Evolutionary conservation across 1,140 invertebrate species (phyloP).

Genomic region (Drosophila arizonae): DNA sequence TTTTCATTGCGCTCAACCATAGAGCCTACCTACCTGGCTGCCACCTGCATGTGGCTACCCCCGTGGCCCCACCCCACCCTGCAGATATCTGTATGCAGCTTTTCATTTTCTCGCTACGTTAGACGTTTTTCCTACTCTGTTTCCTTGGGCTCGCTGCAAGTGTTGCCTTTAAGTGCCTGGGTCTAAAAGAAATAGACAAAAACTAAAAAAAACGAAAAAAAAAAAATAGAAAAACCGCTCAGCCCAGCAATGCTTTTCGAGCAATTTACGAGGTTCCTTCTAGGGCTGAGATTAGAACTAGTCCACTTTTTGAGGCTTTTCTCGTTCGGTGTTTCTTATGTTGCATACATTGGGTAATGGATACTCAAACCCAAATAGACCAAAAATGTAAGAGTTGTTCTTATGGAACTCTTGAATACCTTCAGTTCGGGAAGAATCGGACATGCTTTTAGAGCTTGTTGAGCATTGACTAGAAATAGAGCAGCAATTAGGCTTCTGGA

Average conservation of each 20-base stretch:
- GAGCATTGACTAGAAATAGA: too few relatives aligned
- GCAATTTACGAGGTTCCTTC: conserved; percentile 1
- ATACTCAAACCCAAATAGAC: too few relatives aligned
- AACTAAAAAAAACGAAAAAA: conserved; percentile 8
- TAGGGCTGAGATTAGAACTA: conserved; percentile 15
- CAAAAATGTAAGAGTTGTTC: too few relatives aligned
- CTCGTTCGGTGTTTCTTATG: too few relatives aligned
- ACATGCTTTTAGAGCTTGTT: too few relatives aligned
- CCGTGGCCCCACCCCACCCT: background rate
- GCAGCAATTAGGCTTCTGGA: too few relatives aligned
- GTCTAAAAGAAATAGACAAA: conserved; percentile 24
- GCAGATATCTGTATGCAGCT: conserved; percentile 39
- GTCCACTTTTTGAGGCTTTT: conserved; percentile 10
- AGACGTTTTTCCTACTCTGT: conserved; percentile 45
- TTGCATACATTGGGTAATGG: too few relatives aligned
- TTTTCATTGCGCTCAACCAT: conserved; percentile 54
- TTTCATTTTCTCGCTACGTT: conserved; percentile 60
- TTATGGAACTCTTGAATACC: too few relatives aligned
- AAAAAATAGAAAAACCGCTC: background rate
- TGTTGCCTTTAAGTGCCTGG: conserved; percentile 11
- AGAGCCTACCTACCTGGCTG: conserved; percentile 25
- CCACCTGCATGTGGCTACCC: conserved; percentile 31
- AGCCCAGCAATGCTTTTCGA: conserved; percentile 6
- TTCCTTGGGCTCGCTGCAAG: conserved; percentile 2
- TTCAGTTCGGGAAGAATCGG: too few relatives aligned